Conservation (phyloP, 1,140 invertebrate genomes). For the Zaprionus ghesquierei region DNA sequence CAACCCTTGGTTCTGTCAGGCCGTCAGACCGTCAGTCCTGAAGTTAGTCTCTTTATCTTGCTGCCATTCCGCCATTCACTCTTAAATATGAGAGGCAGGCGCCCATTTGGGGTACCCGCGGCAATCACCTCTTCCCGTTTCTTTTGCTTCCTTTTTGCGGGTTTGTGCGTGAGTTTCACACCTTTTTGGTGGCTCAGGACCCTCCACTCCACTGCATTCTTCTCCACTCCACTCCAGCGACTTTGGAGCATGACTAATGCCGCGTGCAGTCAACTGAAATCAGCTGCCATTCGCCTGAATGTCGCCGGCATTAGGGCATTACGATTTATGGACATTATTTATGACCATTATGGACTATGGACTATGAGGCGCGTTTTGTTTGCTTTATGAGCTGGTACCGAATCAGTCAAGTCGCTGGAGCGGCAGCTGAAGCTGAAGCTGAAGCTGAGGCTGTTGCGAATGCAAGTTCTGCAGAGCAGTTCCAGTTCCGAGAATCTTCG, state of each 20-base stretch:
- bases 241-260: constrained; percentile 59
- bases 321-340: constrained; percentile 45
- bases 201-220: not conserved
- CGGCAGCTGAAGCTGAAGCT: not conserved
- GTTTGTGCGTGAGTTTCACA: constrained; percentile 55
- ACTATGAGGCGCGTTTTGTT: constrained; percentile 49
- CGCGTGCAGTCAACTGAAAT: constrained; percentile 35
- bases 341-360: constrained; percentile 48
- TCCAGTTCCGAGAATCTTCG: constrained; percentile 55
- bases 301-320: constrained; percentile 41
- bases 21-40: constrained; percentile 41
- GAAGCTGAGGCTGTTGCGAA: too few species aligned
- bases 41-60: constrained; percentile 7
- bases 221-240: not conserved
- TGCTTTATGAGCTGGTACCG: constrained; percentile 40
- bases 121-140: constrained; percentile 10
- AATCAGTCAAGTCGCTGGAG: constrained; percentile 58
- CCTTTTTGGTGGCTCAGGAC: constrained; percentile 42
- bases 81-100: constrained; percentile 63
- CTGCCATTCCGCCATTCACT: constrained; percentile 51
- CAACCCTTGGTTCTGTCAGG: constrained; percentile 38
- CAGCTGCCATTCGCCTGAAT: constrained; percentile 56
- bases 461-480: constrained; percentile 41
- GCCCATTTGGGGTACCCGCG: constrained; percentile 10
- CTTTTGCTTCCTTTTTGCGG: constrained; percentile 15